Evolutionary conservation across 1,140 invertebrate species (phyloP).

Genomic region (Neodiprion lecontei): DNA sequence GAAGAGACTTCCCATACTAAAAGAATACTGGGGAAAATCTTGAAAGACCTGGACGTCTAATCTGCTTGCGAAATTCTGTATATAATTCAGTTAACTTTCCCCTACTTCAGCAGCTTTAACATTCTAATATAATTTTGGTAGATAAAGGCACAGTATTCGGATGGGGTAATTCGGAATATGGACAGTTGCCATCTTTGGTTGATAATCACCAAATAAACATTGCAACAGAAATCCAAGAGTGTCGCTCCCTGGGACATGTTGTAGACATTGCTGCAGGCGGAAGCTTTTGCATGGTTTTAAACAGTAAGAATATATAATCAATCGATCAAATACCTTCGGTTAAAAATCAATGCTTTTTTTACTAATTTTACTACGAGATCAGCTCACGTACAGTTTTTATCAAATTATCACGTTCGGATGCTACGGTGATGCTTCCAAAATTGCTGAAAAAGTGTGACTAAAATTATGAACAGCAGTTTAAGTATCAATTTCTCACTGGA

Average conservation of each 20-base stretch:
- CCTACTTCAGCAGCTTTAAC: neutral
- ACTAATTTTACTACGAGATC: conserved; percentile 22
- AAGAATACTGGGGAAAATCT: too few relatives aligned
- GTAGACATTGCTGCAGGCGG: conserved; percentile 85
- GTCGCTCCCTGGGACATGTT: conserved; percentile 75
- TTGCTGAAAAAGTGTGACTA: too few relatives aligned
- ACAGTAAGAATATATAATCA: conserved; percentile 66
- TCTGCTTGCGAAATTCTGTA: too few relatives aligned
- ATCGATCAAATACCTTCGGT: conserved; percentile 22
- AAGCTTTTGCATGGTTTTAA: conserved; percentile 83
- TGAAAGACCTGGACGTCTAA: too few relatives aligned
- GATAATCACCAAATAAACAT: conserved; percentile 70
- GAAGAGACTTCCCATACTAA: too few relatives aligned
- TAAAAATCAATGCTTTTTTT: conserved; percentile 22
- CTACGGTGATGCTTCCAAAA: too few relatives aligned
- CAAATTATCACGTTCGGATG: too few relatives aligned
- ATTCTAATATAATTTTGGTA: conserved; percentile 51
- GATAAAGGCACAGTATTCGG: conserved; percentile 94
- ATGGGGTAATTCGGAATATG: conserved; percentile 97
- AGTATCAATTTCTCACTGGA: too few relatives aligned
- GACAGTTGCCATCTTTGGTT: conserved; percentile 70
- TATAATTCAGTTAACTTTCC: too few relatives aligned
- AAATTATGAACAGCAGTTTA: too few relatives aligned
- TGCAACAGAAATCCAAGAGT: conserved; percentile 71
- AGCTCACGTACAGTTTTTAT: too few relatives aligned